phyloP scores from a whole-genome alignment of 2,113 vertebrate species.

The Gasterosteus nipponicus region DNA sequence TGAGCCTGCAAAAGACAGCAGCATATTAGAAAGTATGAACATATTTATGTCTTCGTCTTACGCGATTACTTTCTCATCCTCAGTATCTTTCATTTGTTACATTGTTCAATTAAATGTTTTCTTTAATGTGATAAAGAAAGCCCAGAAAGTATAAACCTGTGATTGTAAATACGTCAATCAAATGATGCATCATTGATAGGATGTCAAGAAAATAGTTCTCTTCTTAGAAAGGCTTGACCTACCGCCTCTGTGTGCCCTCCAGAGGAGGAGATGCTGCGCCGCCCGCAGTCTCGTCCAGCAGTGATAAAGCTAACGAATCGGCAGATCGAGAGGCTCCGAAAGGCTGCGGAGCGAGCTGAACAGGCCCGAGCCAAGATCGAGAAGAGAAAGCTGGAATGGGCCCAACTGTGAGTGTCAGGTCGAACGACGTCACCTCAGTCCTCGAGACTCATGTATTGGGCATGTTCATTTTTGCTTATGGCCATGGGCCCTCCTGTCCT shows the following conservation, averaged over 20 bases:
- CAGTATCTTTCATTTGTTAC: not conserved
- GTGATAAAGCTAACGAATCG: constrained; percentile 70
- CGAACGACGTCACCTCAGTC: not conserved
- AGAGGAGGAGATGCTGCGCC: constrained; percentile 52
- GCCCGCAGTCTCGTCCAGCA: constrained; percentile 9
- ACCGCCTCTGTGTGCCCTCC: constrained; percentile 3
- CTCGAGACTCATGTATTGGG: not conserved
- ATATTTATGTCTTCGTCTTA: not conserved
- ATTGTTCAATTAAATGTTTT: not conserved
- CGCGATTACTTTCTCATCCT: not conserved
- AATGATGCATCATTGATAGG: not conserved
- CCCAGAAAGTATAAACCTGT: not conserved
- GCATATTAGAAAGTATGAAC: constrained; percentile 27
- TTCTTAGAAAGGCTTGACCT: not conserved
- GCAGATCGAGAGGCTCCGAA: constrained; percentile 83
- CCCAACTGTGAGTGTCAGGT: constrained; percentile 85
- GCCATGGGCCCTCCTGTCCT: not conserved
- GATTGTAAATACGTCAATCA: not conserved
- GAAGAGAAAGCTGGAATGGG: constrained; percentile 89
- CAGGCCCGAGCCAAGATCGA: constrained; percentile 82
- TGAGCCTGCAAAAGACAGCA: constrained; percentile 48
- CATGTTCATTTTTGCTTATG: not conserved
- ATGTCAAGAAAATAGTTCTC: not conserved
- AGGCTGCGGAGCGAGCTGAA: constrained; percentile 86
- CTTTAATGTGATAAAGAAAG: not conserved